Evolutionary conservation across 2,888 invertebrate genomes (phyloP), one percentile per base, ranked within the genome.

Genomic region (Mimumesa dahlbomi): DNA sequence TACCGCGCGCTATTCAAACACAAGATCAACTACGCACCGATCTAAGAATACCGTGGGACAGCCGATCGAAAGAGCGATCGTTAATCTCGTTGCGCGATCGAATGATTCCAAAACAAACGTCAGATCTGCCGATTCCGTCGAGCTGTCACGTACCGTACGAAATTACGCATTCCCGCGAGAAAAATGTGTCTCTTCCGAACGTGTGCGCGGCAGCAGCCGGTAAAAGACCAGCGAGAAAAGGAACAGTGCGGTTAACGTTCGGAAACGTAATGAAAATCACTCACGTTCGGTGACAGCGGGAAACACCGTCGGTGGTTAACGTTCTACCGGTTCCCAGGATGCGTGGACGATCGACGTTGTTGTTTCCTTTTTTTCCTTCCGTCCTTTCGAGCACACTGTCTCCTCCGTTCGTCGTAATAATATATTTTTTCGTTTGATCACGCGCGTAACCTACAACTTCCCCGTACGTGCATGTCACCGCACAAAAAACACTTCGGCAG

Each of bases 281-380:
- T 75, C 69, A 75, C 75, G 58, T 75, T 76, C 50, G 48, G n/a
- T 64, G 73, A 64, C 59, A 61, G 61, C 36, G 49, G 21, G 18
- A n/a, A n/a, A 13, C 48, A 58, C 13, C 31, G 63, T n/a, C n/a
- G n/a, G n/a, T 25, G 29, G 16, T 13, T 16, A 1, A 22, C 38
- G 29, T 61, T 53, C 25, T 31, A n/a, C n/a, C 43, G 65, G 54
- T 53, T 7, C 58, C 45, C 63, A 59, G 45, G 45, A 57, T 21
- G 19, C 61, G 48, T 45, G 57, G 29, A 53, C 36, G 31, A 50
- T 25, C 25, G 25, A 5, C 25, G 25, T 25, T 25, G 25, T 25
- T 3, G 25, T 50, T 40, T 34, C 40, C 43, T 19, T 42, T 14
- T 36, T 49, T 25, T 49, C 36, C 53, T n/a, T n/a, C 29, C 6